Conservation (phyloP, 1,140 invertebrate genomes). For the Cydia amplana region DNA sequence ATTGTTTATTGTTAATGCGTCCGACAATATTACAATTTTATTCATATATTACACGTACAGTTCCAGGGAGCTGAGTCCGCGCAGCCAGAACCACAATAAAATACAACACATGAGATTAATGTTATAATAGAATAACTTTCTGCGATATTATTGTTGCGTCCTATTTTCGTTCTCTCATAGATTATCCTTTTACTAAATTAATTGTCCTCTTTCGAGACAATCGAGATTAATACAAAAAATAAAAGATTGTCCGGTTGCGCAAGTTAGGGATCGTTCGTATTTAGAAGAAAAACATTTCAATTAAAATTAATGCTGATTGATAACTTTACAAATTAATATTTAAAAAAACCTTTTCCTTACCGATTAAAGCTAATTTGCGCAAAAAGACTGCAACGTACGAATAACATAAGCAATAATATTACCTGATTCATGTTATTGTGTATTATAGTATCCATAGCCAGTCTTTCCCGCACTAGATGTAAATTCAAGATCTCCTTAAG, state of each 20-base stretch:
- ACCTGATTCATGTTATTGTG: conserved; percentile 86
- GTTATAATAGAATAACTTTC: conserved; percentile 34
- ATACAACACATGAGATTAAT: conserved; percentile 40
- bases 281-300: not conserved
- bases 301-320: no score
- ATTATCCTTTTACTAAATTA: conserved; percentile 17
- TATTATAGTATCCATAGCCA: conserved; percentile 88
- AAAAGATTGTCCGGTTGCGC: not conserved
- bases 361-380: no score
- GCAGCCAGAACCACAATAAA: conserved; percentile 54
- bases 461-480: conserved; percentile 86
- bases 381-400: conserved; percentile 16
- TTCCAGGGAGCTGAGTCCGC: conserved; percentile 67
- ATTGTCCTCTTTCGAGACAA: conserved; percentile 3
- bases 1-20: conserved; percentile 5
- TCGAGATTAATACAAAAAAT: not conserved
- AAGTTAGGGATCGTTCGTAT: not conserved
- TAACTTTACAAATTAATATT: no score
- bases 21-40: not conserved
- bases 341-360: not conserved
- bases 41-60: conserved; percentile 55
- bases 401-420: conserved; percentile 40
- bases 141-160: conserved; percentile 9
- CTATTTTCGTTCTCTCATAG: not conserved
- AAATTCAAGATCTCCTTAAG: conserved; percentile 88